phyloP scores from a whole-genome alignment of 2,113 vertebrate genomes.

The Spermophilus dauricus region DNA sequence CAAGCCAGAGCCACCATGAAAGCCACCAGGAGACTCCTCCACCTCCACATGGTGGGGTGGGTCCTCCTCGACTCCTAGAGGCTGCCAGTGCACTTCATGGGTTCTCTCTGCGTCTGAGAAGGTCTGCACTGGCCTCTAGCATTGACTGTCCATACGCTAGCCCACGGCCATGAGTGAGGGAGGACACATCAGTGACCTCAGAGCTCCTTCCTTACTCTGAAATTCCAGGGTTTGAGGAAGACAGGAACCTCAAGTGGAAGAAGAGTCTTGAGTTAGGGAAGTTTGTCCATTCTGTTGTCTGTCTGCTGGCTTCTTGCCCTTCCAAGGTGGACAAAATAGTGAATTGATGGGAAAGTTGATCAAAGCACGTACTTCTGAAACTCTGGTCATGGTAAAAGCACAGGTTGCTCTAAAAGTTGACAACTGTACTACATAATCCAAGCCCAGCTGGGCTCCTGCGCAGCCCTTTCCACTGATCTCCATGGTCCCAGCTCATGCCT shows the following conservation, averaged over 20 bases:
- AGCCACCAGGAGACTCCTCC: background rate
- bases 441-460: background rate
- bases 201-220: background rate
- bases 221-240: background rate
- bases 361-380: background rate
- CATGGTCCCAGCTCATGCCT: accelerated
- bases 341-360: background rate
- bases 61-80: no score
- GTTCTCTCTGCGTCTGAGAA: background rate
- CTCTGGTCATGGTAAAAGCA: background rate
- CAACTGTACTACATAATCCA: background rate
- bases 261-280: background rate
- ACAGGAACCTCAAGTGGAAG: background rate
- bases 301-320: background rate
- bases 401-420: background rate
- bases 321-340: background rate
- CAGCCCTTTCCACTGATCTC: accelerated
- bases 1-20: background rate
- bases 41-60: accelerated
- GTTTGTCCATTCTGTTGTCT: background rate
- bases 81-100: accelerated
- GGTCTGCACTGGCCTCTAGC: background rate
- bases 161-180: accelerated
- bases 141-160: accelerated
- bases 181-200: background rate